phyloP scores from a whole-genome alignment of 1,140 invertebrate species.

The Drosophila orena region DNA sequence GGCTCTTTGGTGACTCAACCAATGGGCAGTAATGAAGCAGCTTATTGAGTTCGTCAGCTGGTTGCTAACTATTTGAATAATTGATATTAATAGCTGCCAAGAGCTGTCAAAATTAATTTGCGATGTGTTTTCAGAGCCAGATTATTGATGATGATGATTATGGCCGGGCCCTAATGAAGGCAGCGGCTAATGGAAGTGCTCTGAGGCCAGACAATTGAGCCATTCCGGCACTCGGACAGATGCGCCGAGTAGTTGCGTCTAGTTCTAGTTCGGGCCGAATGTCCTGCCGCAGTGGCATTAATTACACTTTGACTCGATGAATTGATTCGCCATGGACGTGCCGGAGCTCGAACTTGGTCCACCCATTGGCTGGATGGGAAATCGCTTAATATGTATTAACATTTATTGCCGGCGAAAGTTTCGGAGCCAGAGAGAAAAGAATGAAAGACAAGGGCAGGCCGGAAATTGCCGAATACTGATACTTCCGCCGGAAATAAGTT shows the following conservation, averaged over 20 bases:
- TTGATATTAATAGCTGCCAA: conserved; percentile 77
- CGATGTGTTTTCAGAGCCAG: conserved; percentile 56
- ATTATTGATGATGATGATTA: conserved; percentile 75
- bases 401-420: conserved; percentile 64
- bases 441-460: conserved; percentile 43
- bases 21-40: conserved; percentile 41
- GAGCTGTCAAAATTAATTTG: conserved; percentile 79
- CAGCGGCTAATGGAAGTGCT: conserved; percentile 45
- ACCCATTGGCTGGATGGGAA: conserved; percentile 38
- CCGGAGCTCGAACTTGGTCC: background rate
- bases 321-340: conserved; percentile 44
- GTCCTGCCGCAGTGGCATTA: conserved; percentile 32
- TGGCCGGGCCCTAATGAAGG: conserved; percentile 29
- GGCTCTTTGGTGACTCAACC: conserved; percentile 21
- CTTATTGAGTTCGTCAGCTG: conserved; percentile 26
- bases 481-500: conserved; percentile 80
- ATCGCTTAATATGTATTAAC: conserved; percentile 74
- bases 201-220: conserved; percentile 3
- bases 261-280: conserved; percentile 13
- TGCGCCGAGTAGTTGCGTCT: conserved; percentile 31
- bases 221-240: conserved; percentile 6
- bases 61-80: conserved; percentile 60
- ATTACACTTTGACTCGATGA: conserved; percentile 48
- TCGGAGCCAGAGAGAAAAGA: conserved; percentile 17
- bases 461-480: conserved; percentile 79